Conservation (phyloP, 2,113 vertebrate species). For the Laticauda colubrina region DNA sequence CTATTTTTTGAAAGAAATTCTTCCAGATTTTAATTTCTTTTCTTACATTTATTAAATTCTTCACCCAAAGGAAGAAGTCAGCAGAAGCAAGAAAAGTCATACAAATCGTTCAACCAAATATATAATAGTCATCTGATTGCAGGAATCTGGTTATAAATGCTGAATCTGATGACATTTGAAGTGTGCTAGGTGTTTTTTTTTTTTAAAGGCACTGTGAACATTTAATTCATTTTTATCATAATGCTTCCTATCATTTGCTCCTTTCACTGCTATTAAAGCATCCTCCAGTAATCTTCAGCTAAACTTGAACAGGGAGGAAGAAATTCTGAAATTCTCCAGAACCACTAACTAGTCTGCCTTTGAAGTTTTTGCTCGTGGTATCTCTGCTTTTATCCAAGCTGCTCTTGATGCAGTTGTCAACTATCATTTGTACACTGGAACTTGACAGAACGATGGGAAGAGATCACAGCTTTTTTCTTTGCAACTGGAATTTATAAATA, state of each 20-base stretch:
- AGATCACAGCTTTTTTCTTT: slow-evolving; percentile 27
- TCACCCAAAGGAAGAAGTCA: background rate
- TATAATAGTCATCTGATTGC: background rate
- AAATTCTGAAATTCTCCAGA: slow-evolving; percentile 16
- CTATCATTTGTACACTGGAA: slow-evolving; percentile 27
- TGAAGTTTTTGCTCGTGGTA: slow-evolving; percentile 38
- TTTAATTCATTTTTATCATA: slow-evolving; percentile 43
- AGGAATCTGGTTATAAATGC: background rate
- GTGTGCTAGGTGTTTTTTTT: background rate
- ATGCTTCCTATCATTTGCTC: background rate
- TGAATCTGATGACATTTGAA: background rate
- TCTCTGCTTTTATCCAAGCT: slow-evolving; percentile 30
- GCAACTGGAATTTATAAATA: background rate
- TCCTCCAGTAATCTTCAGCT: slow-evolving; percentile 32
- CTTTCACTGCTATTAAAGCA: slow-evolving; percentile 25
- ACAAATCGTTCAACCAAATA: background rate
- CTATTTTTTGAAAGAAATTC: background rate
- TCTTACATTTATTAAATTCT: background rate
- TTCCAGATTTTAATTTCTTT: slow-evolving; percentile 1
- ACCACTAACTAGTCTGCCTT: slow-evolving; percentile 28
- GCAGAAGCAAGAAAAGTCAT: background rate
- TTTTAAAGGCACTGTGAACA: background rate
- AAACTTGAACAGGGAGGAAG: slow-evolving; percentile 5
- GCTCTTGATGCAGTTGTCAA: slow-evolving; percentile 18
- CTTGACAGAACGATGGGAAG: slow-evolving; percentile 33